Evolutionary conservation across 2,797 vertebrate genomes (phyloP), one percentile per base, ranked within the genome.

Genomic region (Parambassis ranga): DNA sequence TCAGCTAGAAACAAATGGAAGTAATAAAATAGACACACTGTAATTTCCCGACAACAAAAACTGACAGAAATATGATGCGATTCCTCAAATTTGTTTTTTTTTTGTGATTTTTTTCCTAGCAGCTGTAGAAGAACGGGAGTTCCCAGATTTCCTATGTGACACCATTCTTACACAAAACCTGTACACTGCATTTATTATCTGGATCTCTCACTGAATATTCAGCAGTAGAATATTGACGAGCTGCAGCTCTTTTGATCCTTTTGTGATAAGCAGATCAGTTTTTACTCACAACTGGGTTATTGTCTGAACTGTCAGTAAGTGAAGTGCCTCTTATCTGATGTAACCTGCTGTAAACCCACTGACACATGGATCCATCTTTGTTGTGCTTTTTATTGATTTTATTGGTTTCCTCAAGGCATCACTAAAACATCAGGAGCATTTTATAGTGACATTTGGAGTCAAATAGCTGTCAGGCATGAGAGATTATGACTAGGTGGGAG

Each of bases 171-270:
- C 16, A 15, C 16, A 60, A 23, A 2, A 11, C 47, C 56, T 32
- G 14, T 31, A 4, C 51, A 46, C 10, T 27, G 6, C 37, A 11
- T 30, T 20, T 55, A 13, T 48, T 27, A 51, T 31, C 15, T 11
- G 35, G 31, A 56, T 58, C 23, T 31, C 14, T 24, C 15, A 8
- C 35, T 63, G 35, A 73, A 77, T 52, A 53, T 53, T 57, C 46
- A 62, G 24, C 2, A 0, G 0, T 11, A 3, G 31, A 47, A 27
- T 32, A 33, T 23, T 63, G 41, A 71, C 37, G n/a, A 32, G 27
- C 36, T n/a, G 18, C 15, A 3, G 30, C 43, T 59, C 32, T 32
- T 75, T 71, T 74, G 56, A 70, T 77, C 56, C 28, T 30, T 50
- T 13, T 10, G 27, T 56, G 47, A 68, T 49, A 37, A 50, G 38